Evolutionary conservation across 2,888 invertebrate genomes (phyloP), one percentile per base, ranked within the genome.

Genomic region (Eurytoma californica): DNA sequence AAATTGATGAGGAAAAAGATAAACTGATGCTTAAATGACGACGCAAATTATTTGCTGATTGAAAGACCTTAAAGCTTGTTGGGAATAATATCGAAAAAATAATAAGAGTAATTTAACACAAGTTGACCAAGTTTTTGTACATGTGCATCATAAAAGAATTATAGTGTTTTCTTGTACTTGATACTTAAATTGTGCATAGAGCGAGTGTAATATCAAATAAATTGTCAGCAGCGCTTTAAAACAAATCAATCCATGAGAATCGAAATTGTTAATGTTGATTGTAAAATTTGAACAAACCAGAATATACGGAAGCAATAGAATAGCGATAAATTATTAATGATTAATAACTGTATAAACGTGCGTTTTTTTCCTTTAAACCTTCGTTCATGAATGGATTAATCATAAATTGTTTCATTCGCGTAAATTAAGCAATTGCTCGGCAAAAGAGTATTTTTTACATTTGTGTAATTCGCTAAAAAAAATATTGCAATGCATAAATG

Each of bases 91-190:
- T 20, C 14, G 28, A 67, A 72, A 72, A 68, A 39, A 39, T 39
- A 39, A 39, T 39, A 39, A 78, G 47, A 75, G 55, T 65, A 72
- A 78, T 81, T 76, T 72, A 55, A 78, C 60, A 55, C 18, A 72
- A 78, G 57, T 78, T 78, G 75, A 81, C 70, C 72, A 78, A 77
- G 51, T 80, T 80, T 39, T 72, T 80, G 68, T 80, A 77, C 70
- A 73, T 73, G 80, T 77, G 65, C 49, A 75, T 51, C 57, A 16
- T 74, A 49, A 58, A 80, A 72, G 47, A 72, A 39, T 39, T 7
- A 16, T 65, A 74, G 60, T 73, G 65, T 79, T 79, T 69, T 63
- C 61, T 78, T 63, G 61, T 80, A 69, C 67, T 80, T 67, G 18
- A 61, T n/a, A 61, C 61, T 24, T 63, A 49, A 80, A 72, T 63